Conservation (phyloP, 2,113 vertebrate genomes). For the Trichomycterus rosablanca region DNA sequence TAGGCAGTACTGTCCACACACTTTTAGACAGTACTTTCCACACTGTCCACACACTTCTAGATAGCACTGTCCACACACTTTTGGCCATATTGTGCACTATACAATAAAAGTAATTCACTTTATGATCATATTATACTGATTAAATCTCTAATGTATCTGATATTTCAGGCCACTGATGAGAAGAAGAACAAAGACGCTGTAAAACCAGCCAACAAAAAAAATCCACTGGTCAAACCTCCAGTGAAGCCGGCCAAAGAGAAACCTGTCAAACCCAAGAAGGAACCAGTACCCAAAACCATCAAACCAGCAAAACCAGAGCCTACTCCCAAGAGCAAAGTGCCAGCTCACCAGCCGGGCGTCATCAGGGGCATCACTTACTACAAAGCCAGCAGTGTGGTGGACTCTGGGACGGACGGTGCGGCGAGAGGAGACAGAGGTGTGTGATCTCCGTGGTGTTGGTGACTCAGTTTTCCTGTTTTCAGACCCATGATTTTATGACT, state of each 20-base stretch:
- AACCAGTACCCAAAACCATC: constrained; percentile 55
- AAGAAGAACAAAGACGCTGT: constrained; percentile 66
- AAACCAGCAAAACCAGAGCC: constrained; percentile 61
- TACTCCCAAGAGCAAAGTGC: constrained; percentile 70
- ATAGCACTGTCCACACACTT: too few relatives aligned
- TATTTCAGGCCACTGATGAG: constrained; percentile 73
- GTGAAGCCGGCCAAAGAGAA: constrained; percentile 77
- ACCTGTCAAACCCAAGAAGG: constrained; percentile 79
- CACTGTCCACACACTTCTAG: too few relatives aligned
- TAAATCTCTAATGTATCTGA: not conserved
- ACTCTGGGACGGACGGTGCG: constrained; percentile 47
- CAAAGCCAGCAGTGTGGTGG: constrained; percentile 74
- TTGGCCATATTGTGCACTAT: too few relatives aligned
- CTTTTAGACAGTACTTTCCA: too few relatives aligned
- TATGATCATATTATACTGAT: not conserved
- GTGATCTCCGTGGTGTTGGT: not conserved
- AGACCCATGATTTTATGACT: not conserved
- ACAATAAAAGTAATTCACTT: too few relatives aligned
- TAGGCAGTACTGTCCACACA: too few relatives aligned
- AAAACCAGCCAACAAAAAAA: constrained; percentile 71
- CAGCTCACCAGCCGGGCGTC: constrained; percentile 75
- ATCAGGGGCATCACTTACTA: constrained; percentile 91
- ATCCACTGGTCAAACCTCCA: constrained; percentile 53
- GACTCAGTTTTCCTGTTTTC: not conserved
- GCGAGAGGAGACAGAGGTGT: constrained; percentile 56